Percentiles rank a stretch among this genome's conserved stretches.
Conservation (phyloP, 2,888 invertebrate genomes). For the Hemistola chrysoprasaria region DNA sequence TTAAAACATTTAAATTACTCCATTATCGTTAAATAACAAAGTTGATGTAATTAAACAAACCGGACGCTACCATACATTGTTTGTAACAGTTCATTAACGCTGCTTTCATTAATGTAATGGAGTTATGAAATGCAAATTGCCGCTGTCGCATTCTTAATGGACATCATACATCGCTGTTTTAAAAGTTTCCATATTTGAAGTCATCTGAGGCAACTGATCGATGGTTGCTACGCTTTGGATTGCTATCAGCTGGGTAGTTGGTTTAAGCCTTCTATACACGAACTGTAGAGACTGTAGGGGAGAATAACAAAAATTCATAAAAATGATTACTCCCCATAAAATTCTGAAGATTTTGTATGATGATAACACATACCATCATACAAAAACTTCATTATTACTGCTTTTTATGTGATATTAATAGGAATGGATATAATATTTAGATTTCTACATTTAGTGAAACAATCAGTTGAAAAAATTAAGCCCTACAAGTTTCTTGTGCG, state of each 20-base stretch:
- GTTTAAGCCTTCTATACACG: too few relatives aligned
- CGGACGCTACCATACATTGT: conserved; percentile 10
- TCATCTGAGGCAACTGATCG: conserved; percentile 7
- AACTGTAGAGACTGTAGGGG: too few relatives aligned
- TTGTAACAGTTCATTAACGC: conserved; percentile 36
- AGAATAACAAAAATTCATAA: too few relatives aligned
- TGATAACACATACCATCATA: too few relatives aligned
- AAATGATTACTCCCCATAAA: too few relatives aligned
- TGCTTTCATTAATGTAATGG: conserved; percentile 32
- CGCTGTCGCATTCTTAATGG: background rate
- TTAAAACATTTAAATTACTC: conserved; percentile 10
- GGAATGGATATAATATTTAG: too few relatives aligned
- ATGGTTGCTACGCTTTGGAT: conserved; percentile 10
- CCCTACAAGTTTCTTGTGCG: too few relatives aligned
- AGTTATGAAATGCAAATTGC: conserved; percentile 6
- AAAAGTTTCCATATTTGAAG: background rate
- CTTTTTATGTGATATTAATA: too few relatives aligned
- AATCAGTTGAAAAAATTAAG: too few relatives aligned
- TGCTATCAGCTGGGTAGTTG: conserved; percentile 1
- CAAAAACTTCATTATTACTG: too few relatives aligned
- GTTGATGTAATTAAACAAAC: conserved; percentile 17
- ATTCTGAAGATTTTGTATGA: too few relatives aligned
- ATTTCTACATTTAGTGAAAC: too few relatives aligned
- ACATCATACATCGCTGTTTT: conserved; percentile 13
- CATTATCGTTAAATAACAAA: conserved; percentile 16